Base-by-base conservation (phyloP, 1,140 invertebrate species). In the Notospermus geniculatus region DNA sequence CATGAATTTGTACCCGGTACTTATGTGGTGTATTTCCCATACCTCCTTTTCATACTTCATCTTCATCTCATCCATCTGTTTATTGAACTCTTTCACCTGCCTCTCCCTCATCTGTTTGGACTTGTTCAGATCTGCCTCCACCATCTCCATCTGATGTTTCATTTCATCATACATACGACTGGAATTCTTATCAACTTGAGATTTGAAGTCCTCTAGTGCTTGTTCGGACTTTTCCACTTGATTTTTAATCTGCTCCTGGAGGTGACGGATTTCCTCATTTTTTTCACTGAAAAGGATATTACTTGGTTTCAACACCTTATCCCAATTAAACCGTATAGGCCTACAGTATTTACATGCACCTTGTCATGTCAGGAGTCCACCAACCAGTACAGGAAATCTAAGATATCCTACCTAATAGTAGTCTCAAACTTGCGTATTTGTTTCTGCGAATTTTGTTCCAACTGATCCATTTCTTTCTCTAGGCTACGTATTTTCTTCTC, bases 141-240 rank as follows among this genome's bases (percentile, higher is more conserved):
- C 77, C 55, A 71, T 71, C 13, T 71, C 65, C 72, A 79, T 80
- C 73, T 81, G 78, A 62, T 75, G 67, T 64, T 77, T 80, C 75
- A 78, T 80, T 41, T 80, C 79, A 58, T 74, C 71, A 66, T 78
- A 80, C 67, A 81, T 73, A 29, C 66, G 61, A 11, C 46, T 69
- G 50, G 78, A 76, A 59, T 80, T 79, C 46, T 72, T 71, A 60
- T 80, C 77, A 2, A 81, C 76, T 62, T 81, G 74, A 28, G 56
- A 54, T 62, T 79, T 80, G 57, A 81, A 77, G n/a, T 79, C 76
- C 27, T 75, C 71, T 62, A 81, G 57, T 0, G 77, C 71, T 58
- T 71, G 67, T 54, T 80, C 76, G n/a, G 78, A 63, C 28, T 74
- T 66, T 17, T 65, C 46, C 9, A 67, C 65, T 50, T 78, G 76